Conservation (phyloP, 1,140 invertebrate genomes). For the Drosophila quadrilineata region DNA sequence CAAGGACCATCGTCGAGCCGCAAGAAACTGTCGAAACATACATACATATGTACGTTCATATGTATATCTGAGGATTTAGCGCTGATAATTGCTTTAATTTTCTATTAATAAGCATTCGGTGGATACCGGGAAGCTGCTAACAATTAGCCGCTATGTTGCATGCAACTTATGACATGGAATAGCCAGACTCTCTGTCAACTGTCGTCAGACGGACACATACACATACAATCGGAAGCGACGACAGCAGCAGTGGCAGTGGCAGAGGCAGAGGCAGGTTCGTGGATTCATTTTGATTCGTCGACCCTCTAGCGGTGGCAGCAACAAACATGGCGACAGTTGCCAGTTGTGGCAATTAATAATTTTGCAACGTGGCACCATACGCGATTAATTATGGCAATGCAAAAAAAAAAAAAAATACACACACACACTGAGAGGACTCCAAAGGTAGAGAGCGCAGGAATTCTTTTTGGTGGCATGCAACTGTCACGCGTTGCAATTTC, state of each 20-base stretch:
- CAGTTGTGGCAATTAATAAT: conserved; percentile 80
- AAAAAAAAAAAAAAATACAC: too few species aligned
- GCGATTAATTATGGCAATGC: conserved; percentile 65
- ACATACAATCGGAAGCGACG: conserved; percentile 42
- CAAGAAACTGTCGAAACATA: too few species aligned
- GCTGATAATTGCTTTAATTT: conserved; percentile 80
- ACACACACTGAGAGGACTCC: too few species aligned
- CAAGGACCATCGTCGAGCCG: too few species aligned
- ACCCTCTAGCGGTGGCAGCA: conserved; percentile 11
- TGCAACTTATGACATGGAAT: conserved; percentile 68
- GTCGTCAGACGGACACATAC: not conserved
- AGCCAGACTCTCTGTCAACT: conserved; percentile 1
- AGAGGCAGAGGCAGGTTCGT: conserved; percentile 62
- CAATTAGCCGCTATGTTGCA: conserved; percentile 77
- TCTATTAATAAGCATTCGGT: conserved; percentile 71
- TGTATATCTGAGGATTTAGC: too few species aligned
- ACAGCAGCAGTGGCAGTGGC: too few species aligned
- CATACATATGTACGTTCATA: too few species aligned
- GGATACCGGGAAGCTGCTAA: conserved; percentile 65
- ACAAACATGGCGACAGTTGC: conserved; percentile 78
- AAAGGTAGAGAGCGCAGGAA: conserved; percentile 1
- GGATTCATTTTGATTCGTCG: not conserved
- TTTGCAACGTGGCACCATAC: conserved; percentile 58
- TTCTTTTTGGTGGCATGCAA: conserved; percentile 33
- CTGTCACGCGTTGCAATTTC: conserved; percentile 48